Evolutionary conservation across 2,888 invertebrate genomes (phyloP).

Genomic region (Heliconius erato): DNA sequence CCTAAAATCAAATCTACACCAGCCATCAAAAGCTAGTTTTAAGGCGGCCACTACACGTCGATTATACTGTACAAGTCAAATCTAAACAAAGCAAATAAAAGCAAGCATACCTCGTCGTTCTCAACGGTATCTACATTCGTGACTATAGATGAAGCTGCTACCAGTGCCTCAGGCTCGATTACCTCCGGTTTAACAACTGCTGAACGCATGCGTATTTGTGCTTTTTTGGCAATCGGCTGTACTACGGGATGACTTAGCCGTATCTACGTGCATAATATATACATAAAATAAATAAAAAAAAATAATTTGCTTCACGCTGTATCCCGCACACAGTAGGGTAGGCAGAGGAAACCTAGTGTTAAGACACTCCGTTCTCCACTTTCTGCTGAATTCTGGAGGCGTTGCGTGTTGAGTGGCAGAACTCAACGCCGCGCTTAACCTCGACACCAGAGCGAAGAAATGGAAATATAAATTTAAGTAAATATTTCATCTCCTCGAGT

Average conservation of each 20-base stretch:
- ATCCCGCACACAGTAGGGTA: no score
- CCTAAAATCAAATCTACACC: not conserved
- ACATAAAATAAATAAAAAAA: no score
- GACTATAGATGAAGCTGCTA: constrained; percentile 29
- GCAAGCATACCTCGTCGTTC: constrained; percentile 41
- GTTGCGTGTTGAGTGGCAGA: no score
- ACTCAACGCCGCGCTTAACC: no score
- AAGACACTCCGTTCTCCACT: no score
- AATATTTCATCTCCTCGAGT: no score
- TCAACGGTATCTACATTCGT: constrained; percentile 28
- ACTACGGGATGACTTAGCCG: constrained; percentile 61
- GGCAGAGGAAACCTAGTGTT: no score
- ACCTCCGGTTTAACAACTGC: constrained; percentile 64
- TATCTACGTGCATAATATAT: constrained; percentile 71
- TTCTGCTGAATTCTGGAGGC: no score
- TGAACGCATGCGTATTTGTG: constrained; percentile 65
- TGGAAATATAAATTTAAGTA: no score
- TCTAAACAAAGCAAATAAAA: not conserved
- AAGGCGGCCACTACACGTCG: not conserved
- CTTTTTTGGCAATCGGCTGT: constrained; percentile 55
- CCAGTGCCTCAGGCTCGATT: constrained; percentile 6
- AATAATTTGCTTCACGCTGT: no score
- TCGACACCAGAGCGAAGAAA: no score
- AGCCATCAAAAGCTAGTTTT: not conserved
- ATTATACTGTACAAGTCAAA: not conserved